phyloP scores from a whole-genome alignment of 2,797 vertebrate species.

The Coilia nasus region DNA sequence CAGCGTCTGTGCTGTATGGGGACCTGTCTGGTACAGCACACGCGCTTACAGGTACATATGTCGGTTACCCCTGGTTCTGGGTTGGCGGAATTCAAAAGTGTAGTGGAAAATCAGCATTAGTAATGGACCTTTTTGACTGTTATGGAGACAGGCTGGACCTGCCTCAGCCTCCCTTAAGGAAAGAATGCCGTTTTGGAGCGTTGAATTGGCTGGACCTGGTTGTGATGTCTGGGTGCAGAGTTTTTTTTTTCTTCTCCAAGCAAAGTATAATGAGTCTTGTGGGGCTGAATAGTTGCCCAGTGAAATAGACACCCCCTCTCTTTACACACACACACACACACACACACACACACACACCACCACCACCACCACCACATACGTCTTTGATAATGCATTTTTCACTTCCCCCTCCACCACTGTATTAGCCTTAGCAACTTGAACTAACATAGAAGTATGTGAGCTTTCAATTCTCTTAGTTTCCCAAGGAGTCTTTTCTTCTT shows the following conservation, averaged over 20 bases:
- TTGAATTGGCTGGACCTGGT: constrained; percentile 53
- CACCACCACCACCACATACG: too few relatives aligned
- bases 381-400: constrained; percentile 1
- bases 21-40: not conserved
- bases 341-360: not conserved
- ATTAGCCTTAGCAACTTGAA: not conserved
- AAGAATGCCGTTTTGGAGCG: constrained; percentile 60
- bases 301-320: constrained; percentile 49
- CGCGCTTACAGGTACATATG: not conserved
- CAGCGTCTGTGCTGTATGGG: not conserved
- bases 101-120: constrained; percentile 24
- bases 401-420: not conserved
- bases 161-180: constrained; percentile 53
- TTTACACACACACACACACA: not conserved
- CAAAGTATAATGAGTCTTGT: constrained; percentile 60
- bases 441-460: not conserved
- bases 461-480: not conserved
- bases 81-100: constrained; percentile 15
- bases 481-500: not conserved
- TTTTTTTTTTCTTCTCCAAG: constrained; percentile 57
- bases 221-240: constrained; percentile 60
- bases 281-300: constrained; percentile 56
- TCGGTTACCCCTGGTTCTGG: not conserved
- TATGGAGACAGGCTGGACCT: constrained; percentile 48
- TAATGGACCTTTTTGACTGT: constrained; percentile 29